Evolutionary conservation across 2,113 vertebrate genomes (phyloP), one percentile per base, ranked within the genome.

Genomic region (Corythoichthys haematopterus): DNA sequence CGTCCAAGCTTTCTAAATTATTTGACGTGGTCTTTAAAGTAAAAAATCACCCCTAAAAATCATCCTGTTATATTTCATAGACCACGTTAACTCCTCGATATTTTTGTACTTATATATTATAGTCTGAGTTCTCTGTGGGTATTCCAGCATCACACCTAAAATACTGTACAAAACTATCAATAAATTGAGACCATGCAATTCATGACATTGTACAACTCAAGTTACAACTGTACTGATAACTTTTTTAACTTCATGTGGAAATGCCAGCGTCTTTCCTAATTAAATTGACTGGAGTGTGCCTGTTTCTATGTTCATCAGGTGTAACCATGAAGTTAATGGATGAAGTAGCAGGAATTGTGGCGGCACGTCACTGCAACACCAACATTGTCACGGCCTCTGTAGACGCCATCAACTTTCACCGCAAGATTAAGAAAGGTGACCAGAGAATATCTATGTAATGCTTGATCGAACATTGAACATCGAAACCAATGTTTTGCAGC

Each of bases 261-360:
- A 63, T 13, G 46, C 20, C 8, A 33, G 33, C 46, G 9, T 14
- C 35, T 14, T 28, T 43, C 36, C 10, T 9, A 33, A 61, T 43
- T 15, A 20, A 11, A 15, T 33, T 37, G 43, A 63, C 16, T 52
- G 11, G 46, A 47, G 40, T 72, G 10, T 51, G 12, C 28, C 20
- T 73, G 28, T 70, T 62, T 13, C 66, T 76, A 46, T 81, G 46
- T 53, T 20, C 2, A 1, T 1, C 88, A 99, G 97, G 97, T 36
- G 95, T 97, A 79, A 97, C 95, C 74, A 99, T 99, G 97, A 99
- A 98, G 85, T 89, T 98, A 75, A 99, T 99, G 96, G 97, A 99
- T 0, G 97, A 99, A 69, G 96, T 98, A 0, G 96, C 96, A 0
- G 97, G 97, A 28, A 97, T 99, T 0, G 95, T 97, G 64, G 95